These are phyloP conservation scores for Augochlora pura DNA, from an alignment of 1,140 invertebrate genomes.

Conservation along the genomic window DNA sequence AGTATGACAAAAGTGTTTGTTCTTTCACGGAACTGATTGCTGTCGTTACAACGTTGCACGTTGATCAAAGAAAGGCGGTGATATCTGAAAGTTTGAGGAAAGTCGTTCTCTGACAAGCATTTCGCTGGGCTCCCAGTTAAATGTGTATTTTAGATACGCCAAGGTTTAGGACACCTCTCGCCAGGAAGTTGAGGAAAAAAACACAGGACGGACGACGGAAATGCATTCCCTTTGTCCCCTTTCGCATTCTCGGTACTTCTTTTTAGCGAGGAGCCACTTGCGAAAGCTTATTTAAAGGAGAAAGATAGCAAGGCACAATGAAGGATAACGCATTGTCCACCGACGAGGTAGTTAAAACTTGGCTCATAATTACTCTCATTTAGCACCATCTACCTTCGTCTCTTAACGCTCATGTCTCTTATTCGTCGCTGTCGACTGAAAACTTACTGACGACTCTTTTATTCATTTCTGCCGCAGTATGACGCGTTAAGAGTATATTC, in stretches of 20 bases:
- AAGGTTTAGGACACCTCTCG: conserved; percentile 27
- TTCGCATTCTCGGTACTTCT: conserved; percentile 44
- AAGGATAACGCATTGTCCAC: conserved; percentile 78
- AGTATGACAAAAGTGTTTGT: not conserved
- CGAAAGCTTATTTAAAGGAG: conserved; percentile 75
- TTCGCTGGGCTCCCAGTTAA: not conserved
- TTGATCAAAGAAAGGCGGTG: not conserved
- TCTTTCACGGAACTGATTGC: not conserved
- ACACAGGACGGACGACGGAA: conserved; percentile 4
- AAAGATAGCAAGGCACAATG: conserved; percentile 69
- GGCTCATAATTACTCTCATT: conserved; percentile 79
- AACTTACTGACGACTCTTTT: conserved; percentile 24
- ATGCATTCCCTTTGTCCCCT: conserved; percentile 53
- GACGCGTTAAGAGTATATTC: conserved; percentile 4
- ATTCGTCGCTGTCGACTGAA: conserved; percentile 11
- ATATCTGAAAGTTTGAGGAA: conserved; percentile 11
- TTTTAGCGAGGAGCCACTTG: conserved; percentile 48
- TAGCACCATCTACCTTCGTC: conserved; percentile 65
- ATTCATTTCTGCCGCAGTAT: not conserved
- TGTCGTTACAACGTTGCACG: not conserved
- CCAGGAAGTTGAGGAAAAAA: conserved; percentile 23
- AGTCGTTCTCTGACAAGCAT: not conserved
- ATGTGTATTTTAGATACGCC: conserved; percentile 37
- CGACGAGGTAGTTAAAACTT: conserved; percentile 77
- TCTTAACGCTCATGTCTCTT: conserved; percentile 34